Percentiles rank a stretch among this genome's conserved stretches.
Conservation (phyloP, 2,797 vertebrate species). For the Anabas testudineus region DNA sequence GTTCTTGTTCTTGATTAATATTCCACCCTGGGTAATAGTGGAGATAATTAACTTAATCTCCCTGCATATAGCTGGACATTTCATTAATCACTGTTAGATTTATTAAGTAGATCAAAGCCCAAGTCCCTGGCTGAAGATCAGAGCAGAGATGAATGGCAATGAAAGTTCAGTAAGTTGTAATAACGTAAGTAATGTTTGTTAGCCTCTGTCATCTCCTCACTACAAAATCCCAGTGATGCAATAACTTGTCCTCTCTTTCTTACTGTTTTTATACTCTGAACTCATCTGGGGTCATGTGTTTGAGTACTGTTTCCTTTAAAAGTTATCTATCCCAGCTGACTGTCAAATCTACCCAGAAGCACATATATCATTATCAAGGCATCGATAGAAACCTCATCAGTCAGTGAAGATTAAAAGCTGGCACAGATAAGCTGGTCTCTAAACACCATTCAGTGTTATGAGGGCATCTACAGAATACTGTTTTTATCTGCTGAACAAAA, state of each 20-base stretch:
- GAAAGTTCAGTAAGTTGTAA: constrained; percentile 51
- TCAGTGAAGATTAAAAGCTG: constrained; percentile 2
- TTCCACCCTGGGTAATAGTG: constrained; percentile 51
- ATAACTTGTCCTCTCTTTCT: constrained; percentile 33
- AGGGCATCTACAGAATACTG: neutral
- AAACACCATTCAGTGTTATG: neutral
- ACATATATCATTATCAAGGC: constrained; percentile 10
- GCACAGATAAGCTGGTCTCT: neutral
- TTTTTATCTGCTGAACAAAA: neutral
- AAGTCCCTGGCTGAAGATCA: constrained; percentile 58
- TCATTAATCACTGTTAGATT: constrained; percentile 63
- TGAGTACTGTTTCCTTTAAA: neutral
- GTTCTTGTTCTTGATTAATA: constrained; percentile 59
- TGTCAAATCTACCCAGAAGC: constrained; percentile 11
- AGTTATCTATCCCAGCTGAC: constrained; percentile 2
- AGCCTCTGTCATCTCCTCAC: constrained; percentile 37
- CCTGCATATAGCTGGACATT: constrained; percentile 45
- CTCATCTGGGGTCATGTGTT: constrained; percentile 14
- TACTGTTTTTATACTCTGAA: constrained; percentile 34
- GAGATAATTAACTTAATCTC: constrained; percentile 65
- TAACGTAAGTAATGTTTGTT: constrained; percentile 58
- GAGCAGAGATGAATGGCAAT: constrained; percentile 30
- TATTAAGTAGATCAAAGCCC: constrained; percentile 61
- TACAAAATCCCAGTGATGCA: constrained; percentile 52
- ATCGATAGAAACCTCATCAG: neutral